Evolutionary conservation across 2,888 invertebrate species (phyloP), one percentile per base, ranked within the genome.

Genomic region (Meteorus colon): DNA sequence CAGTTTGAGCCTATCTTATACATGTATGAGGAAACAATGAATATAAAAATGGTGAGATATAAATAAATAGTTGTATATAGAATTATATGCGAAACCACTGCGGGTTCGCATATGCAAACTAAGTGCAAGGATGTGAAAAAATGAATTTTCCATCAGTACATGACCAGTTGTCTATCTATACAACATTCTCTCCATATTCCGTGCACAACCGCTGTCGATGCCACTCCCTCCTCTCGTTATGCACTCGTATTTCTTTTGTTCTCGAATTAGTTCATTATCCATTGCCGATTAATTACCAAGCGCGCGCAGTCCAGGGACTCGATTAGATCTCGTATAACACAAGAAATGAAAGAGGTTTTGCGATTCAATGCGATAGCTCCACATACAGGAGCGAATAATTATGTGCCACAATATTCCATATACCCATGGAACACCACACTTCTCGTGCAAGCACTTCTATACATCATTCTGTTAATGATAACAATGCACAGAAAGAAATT

Each of bases 241-340:
- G 19, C 16, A 27, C 29, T 41, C 14, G 24, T 16, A 14, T 48
- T 65, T 55, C 75, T 71, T 75, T 75, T 75, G 67, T 71, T 51
- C 55, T 19, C 66, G 29, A 66, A 75, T 75, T 71, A 67, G 70
- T 65, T 71, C 60, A 67, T 75, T 75, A 66, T 75, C 71, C 45
- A 71, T 59, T 71, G 45, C 59, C 60, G 71, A 75, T 55, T 55
- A 55, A 55, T 55, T 55, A 24, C 19, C 19, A 8, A 55, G 19
- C 55, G 24, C 19, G n/a, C 48, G 19, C 55, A 55, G 55, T 24
- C 19, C 55, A 24, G 24, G 10, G 24, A 24, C 19, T 55, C 55
- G 8, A n/a, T n/a, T 19, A 55, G 5, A 55, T 19, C 19, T 10
- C 19, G 8, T 10, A 19, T 19, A 8, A 19, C 4, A 8, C 19